These are phyloP conservation scores for Chalcosyrphus nemorum DNA, from an alignment of 2,888 invertebrate species.

Conservation along the genomic window DNA sequence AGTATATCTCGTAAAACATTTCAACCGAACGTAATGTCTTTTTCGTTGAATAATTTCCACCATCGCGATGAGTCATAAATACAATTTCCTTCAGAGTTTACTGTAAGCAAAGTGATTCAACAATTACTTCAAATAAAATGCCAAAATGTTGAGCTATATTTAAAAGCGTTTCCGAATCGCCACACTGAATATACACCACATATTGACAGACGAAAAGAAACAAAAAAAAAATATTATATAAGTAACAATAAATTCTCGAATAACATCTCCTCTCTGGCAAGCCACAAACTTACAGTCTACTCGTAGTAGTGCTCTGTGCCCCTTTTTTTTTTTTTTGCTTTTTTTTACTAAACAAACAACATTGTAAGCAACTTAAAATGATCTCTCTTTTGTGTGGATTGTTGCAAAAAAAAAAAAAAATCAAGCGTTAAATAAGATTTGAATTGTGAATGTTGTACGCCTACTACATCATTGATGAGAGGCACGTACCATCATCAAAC, in stretches of 20 bases:
- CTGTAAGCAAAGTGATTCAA: constrained; percentile 45
- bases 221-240: constrained; percentile 18
- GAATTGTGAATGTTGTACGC: neutral
- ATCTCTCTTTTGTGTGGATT: neutral
- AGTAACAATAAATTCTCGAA: constrained; percentile 1
- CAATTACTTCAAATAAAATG: constrained; percentile 45
- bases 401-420: neutral
- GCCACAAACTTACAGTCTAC: neutral
- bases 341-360: neutral
- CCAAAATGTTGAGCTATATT: constrained; percentile 44
- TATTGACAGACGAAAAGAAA: constrained; percentile 5
- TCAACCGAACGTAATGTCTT: neutral
- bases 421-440: neutral
- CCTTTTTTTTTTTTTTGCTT: too few species aligned
- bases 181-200: neutral
- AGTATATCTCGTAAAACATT: constrained; percentile 4
- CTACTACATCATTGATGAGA: constrained; percentile 13
- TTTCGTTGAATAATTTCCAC: neutral
- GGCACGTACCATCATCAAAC: constrained; percentile 18
- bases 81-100: neutral
- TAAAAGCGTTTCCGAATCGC: constrained; percentile 17
- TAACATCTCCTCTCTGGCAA: neutral
- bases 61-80: constrained; percentile 20
- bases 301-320: neutral
- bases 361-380: neutral